Evolutionary conservation across 2,888 invertebrate species (phyloP).

Genomic region (Pyrrhia umbra): DNA sequence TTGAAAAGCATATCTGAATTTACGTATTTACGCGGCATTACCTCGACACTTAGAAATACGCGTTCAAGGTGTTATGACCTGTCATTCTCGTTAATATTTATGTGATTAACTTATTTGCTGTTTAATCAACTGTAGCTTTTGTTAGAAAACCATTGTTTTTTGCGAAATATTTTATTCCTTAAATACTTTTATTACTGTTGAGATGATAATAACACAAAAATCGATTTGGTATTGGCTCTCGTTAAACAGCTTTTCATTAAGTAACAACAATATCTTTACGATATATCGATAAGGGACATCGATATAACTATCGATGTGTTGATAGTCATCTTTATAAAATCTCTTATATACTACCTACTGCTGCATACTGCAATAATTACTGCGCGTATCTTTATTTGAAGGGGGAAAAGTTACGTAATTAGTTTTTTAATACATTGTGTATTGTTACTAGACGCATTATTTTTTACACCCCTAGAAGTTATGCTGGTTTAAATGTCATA

Average conservation of each 20-base stretch:
- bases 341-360: conserved; percentile 34
- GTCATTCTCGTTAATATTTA: conserved; percentile 3
- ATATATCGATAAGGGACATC: conserved; percentile 24
- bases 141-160: neutral
- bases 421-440: no score
- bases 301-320: conserved; percentile 31
- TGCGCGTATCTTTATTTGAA: neutral
- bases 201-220: neutral
- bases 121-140: conserved; percentile 1
- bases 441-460: no score
- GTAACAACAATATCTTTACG: neutral
- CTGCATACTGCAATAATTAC: conserved; percentile 26
- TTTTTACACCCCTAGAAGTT: no score
- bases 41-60: conserved; percentile 24
- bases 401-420: no score
- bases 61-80: conserved; percentile 22
- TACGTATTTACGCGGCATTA: conserved; percentile 38
- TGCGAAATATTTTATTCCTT: neutral
- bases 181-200: no score
- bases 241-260: conserved; percentile 14
- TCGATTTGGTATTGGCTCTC: neutral
- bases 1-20: conserved; percentile 43
- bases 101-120: neutral
- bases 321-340: conserved; percentile 35
- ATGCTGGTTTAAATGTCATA: no score